A percentile compares a stretch with the other conserved stretches of the same genome.
Conservation (phyloP, 2,113 vertebrate genomes). For the Oxyruncus cristatus region DNA sequence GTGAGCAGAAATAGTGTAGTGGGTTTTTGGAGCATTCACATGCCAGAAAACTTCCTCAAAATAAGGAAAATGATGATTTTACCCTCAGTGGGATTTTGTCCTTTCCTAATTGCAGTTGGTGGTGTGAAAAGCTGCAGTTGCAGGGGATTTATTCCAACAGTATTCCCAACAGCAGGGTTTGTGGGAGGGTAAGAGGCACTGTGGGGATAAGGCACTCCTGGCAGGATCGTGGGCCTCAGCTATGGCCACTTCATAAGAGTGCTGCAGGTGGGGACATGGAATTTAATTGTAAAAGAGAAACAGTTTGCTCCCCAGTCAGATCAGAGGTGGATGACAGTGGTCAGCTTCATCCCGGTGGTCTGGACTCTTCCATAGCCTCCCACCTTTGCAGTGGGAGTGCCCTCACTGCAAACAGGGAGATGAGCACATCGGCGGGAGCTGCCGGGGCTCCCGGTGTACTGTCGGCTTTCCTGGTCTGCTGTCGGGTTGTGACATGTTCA, state of each 20-base stretch:
- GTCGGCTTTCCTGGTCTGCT: background rate
- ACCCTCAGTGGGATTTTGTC: background rate
- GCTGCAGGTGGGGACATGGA: rapidly evolving
- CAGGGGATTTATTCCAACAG: background rate
- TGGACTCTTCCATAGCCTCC: background rate
- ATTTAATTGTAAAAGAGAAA: rapidly evolving
- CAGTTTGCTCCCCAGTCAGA: rapidly evolving
- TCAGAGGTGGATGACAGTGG: rapidly evolving
- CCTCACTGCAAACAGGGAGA: rapidly evolving
- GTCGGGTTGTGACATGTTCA: rapidly evolving
- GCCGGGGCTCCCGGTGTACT: background rate
- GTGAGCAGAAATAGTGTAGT: rapidly evolving
- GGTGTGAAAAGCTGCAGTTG: background rate
- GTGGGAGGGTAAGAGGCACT: background rate
- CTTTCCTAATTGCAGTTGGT: background rate
- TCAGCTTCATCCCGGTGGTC: rapidly evolving
- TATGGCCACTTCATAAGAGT: rapidly evolving
- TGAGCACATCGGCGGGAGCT: rapidly evolving
- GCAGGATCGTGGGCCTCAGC: background rate
- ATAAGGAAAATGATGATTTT: rapidly evolving
- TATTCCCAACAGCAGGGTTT: background rate
- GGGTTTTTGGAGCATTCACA: rapidly evolving
- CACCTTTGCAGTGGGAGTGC: rapidly evolving
- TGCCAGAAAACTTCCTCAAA: background rate
- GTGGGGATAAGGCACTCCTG: rapidly evolving